phyloP scores from a whole-genome alignment of 64 coral and sea anemone genomes.

The Montipora capricornis region DNA sequence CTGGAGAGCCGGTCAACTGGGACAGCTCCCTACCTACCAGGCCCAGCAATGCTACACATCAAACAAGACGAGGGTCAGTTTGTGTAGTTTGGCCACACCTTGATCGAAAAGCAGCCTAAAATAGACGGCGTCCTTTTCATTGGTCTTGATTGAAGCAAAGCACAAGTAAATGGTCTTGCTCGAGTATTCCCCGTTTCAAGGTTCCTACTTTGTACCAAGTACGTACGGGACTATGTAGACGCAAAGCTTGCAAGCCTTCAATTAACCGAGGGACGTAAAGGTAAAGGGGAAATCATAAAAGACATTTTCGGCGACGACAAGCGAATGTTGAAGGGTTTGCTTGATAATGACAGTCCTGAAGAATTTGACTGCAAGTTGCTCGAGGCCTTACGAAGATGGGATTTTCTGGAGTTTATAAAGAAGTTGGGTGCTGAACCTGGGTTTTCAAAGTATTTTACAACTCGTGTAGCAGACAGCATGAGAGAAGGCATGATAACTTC shows the following conservation, averaged over 20 bases:
- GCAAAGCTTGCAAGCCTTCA: conserved; percentile 13
- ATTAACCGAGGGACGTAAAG: background rate
- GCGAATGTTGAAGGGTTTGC: background rate
- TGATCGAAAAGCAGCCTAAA: background rate
- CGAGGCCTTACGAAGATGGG: background rate
- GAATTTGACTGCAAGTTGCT: background rate
- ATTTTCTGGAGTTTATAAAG: background rate
- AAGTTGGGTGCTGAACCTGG: background rate
- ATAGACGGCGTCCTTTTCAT: background rate
- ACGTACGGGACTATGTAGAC: background rate
- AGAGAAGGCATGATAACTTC: background rate
- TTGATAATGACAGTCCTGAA: background rate
- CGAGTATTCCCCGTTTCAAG: conserved; percentile 14
- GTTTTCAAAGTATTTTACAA: background rate
- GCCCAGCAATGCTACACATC: background rate
- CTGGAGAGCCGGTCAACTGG: background rate
- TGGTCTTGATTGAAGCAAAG: background rate
- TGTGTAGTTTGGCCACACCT: conserved; percentile 2
- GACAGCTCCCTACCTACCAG: background rate
- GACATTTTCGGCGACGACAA: background rate
- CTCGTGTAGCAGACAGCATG: background rate
- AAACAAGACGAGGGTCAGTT: conserved; percentile 3
- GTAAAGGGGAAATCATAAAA: background rate
- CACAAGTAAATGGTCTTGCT: conserved; percentile 24
- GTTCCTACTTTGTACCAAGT: conserved; percentile 7